Conservation (phyloP, 1,140 invertebrate species). For the Rhagoletis pomonella region DNA sequence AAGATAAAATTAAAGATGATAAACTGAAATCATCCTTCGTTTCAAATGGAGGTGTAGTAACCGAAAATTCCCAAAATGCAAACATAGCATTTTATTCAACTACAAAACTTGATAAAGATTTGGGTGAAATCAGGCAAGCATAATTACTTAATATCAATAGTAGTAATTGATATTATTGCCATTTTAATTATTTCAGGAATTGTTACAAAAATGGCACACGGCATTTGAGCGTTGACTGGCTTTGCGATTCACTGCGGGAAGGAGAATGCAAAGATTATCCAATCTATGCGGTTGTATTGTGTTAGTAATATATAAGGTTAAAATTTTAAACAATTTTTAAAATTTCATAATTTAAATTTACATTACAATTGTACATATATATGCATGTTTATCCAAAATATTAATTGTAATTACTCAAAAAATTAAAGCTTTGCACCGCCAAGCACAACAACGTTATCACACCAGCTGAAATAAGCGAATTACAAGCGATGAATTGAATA, state of each 20-base stretch:
- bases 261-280: background rate
- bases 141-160: background rate
- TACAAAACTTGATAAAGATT: background rate
- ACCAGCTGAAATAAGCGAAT: too few relatives aligned
- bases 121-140: constrained; percentile 12
- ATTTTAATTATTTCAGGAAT: background rate
- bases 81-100: constrained; percentile 41
- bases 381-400: too few relatives aligned
- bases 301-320: background rate
- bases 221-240: constrained; percentile 30
- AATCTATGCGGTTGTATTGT: constrained; percentile 38
- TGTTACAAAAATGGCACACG: background rate
- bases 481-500: too few relatives aligned
- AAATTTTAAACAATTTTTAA: too few relatives aligned
- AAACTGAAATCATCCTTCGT: background rate
- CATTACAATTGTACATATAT: too few relatives aligned
- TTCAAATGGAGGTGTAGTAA: constrained; percentile 49
- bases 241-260: constrained; percentile 15
- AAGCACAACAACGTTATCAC: too few relatives aligned
- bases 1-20: background rate
- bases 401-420: too few relatives aligned
- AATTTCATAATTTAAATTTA: too few relatives aligned
- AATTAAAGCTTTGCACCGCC: too few relatives aligned
- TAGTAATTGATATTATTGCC: background rate
- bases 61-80: constrained; percentile 36